Evolutionary conservation across 2,113 vertebrate genomes (phyloP).

Genomic region (Marmota flaviventris): DNA sequence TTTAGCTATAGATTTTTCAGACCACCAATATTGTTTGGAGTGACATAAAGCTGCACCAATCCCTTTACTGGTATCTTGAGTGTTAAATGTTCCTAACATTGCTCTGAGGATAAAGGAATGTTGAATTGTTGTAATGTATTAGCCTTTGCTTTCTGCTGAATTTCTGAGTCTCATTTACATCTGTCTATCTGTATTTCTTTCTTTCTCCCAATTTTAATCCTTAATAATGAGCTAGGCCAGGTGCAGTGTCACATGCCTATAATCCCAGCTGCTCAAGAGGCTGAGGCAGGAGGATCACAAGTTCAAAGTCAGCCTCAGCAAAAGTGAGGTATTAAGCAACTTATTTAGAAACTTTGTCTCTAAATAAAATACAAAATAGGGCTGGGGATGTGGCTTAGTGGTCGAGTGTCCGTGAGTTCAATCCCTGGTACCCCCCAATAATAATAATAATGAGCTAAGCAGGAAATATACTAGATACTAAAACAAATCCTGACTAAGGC

Average conservation of each 20-base stretch:
- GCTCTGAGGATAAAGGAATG: not conserved
- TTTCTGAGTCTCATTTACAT: not conserved
- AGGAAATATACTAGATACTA: not conserved
- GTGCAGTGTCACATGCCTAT: no score
- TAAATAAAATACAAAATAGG: no score
- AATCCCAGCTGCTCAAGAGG: no score
- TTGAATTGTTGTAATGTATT: constrained; percentile 20
- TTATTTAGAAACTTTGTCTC: no score
- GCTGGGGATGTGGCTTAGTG: no score
- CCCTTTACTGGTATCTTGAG: constrained; percentile 36
- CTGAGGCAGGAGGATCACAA: no score
- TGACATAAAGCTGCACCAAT: constrained; percentile 2
- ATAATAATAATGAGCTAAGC: not conserved
- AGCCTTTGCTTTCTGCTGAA: not conserved
- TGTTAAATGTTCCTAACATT: not conserved
- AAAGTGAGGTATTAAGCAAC: no score
- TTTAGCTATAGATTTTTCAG: constrained; percentile 50
- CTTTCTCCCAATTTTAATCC: not conserved
- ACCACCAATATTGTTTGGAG: constrained; percentile 33
- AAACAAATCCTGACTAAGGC: not conserved
- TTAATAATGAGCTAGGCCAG: not conserved
- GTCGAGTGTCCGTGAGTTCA: no score
- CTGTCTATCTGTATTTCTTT: not conserved
- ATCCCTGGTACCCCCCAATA: no score
- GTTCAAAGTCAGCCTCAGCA: no score